Percentiles rank a stretch among this genome's conserved stretches.
Conservation (phyloP, 2,113 vertebrate genomes). For the Triplophysa tibetana region DNA sequence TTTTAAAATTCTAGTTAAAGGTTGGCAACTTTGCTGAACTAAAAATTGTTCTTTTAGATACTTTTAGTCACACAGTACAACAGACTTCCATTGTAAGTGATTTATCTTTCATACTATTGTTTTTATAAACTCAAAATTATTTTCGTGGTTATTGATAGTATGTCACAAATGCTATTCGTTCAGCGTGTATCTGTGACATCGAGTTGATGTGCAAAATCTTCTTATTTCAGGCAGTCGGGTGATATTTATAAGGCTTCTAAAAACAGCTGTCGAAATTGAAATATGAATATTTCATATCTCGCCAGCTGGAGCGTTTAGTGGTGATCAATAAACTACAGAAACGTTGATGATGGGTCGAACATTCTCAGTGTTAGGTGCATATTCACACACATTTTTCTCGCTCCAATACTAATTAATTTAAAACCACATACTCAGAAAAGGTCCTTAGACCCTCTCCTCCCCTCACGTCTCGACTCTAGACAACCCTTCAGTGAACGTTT, state of each 20-base stretch:
- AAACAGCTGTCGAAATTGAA: conserved; percentile 65
- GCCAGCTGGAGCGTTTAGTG: conserved; percentile 70
- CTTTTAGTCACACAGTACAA: background rate
- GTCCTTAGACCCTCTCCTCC: conserved; percentile 25
- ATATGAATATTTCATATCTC: conserved; percentile 70
- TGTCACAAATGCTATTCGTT: too few species aligned
- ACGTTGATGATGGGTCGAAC: conserved; percentile 66
- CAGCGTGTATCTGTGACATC: background rate
- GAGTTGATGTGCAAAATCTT: conserved; percentile 10
- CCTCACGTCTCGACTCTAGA: conserved; percentile 38
- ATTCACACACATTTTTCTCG: conserved; percentile 62
- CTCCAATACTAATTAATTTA: conserved; percentile 70
- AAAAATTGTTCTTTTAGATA: background rate
- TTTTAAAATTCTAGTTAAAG: too few species aligned
- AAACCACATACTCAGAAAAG: conserved; percentile 55
- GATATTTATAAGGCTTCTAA: conserved; percentile 65
- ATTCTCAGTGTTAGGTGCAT: conserved; percentile 64
- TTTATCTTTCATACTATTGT: too few species aligned
- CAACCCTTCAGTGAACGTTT: conserved; percentile 55
- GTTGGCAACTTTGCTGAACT: too few species aligned
- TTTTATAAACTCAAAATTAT: too few species aligned
- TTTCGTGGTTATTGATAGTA: too few species aligned
- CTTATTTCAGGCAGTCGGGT: background rate
- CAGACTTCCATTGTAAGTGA: background rate
- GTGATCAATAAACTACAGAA: conserved; percentile 66